Percentiles rank a stretch among this genome's conserved stretches.
These are phyloP conservation scores for Watsonalla binaria DNA, from an alignment of 2,888 invertebrate genomes.

Conservation along the genomic window DNA sequence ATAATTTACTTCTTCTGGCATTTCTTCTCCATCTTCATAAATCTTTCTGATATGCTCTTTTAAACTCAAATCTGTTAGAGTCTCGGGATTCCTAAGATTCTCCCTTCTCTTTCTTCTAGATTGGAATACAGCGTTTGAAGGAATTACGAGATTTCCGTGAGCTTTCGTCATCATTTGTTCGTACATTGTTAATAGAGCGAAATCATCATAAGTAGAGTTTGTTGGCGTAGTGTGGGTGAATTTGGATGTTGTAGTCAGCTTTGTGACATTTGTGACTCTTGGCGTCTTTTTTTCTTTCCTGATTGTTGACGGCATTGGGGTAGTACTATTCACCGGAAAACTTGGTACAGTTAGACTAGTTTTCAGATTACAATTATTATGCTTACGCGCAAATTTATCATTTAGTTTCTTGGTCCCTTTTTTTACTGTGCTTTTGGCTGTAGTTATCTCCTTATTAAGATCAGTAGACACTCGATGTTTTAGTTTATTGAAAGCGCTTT, in stretches of 20 bases:
- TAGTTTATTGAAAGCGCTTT: slow-evolving; percentile 35
- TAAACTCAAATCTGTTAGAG: slow-evolving; percentile 20
- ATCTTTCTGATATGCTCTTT: slow-evolving; percentile 22
- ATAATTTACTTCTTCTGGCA: slow-evolving; percentile 17
- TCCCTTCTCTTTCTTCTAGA: slow-evolving; percentile 12
- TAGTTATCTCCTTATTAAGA: slow-evolving; percentile 25
- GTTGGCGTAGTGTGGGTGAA: slow-evolving; percentile 2
- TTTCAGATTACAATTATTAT: slow-evolving; percentile 4
- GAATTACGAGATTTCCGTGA: slow-evolving; percentile 30
- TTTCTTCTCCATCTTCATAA: slow-evolving; percentile 24
- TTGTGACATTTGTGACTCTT: too few species aligned
- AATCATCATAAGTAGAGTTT: slow-evolving; percentile 36
- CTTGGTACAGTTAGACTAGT: neutral
- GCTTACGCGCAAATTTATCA: neutral
- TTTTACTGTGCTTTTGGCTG: slow-evolving; percentile 23
- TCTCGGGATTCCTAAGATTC: slow-evolving; percentile 24
- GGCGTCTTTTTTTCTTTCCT: slow-evolving; percentile 1
- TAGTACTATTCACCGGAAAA: neutral
- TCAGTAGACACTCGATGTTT: slow-evolving; percentile 37
- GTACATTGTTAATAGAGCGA: slow-evolving; percentile 38
- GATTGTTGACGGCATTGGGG: neutral
- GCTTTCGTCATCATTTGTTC: slow-evolving; percentile 45
- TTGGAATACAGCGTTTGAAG: slow-evolving; percentile 18
- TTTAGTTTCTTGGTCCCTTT: slow-evolving; percentile 7
- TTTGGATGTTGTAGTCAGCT: neutral